phyloP scores from a whole-genome alignment of 2,888 invertebrate species.

The Microplitis manilae region DNA sequence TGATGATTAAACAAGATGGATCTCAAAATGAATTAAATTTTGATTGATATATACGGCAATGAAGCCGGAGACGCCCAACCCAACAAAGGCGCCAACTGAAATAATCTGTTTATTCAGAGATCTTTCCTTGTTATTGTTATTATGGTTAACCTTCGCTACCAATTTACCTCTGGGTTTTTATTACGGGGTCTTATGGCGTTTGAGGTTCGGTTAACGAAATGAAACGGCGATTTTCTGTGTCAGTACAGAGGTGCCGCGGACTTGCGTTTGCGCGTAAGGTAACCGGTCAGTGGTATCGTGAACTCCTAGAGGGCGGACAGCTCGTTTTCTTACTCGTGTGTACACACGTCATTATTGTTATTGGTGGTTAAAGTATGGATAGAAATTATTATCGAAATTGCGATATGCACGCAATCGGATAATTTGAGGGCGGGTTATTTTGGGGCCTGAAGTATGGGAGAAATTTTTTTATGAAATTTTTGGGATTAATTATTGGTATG shows the following conservation, averaged over 20 bases:
- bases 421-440: too few species aligned
- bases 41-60: constrained; percentile 14
- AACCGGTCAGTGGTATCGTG: not conserved
- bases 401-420: not conserved
- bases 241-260: constrained; percentile 44
- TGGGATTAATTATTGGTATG: too few species aligned
- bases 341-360: not conserved
- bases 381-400: not conserved
- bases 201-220: too few species aligned
- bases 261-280: not conserved
- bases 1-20: too few species aligned
- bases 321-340: constrained; percentile 46
- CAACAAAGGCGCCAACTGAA: constrained; percentile 35
- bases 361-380: not conserved
- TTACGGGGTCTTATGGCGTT: too few species aligned
- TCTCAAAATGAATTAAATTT: not conserved
- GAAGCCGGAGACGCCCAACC: constrained; percentile 30
- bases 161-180: too few species aligned
- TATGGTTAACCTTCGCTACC: too few species aligned
- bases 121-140: too few species aligned
- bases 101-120: constrained; percentile 13
- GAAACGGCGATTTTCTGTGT: too few species aligned
- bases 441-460: too few species aligned
- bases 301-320: constrained; percentile 57
- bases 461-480: too few species aligned